Evolutionary conservation across 2,113 vertebrate species (phyloP).

Genomic region (Protomyctophum bolini): DNA sequence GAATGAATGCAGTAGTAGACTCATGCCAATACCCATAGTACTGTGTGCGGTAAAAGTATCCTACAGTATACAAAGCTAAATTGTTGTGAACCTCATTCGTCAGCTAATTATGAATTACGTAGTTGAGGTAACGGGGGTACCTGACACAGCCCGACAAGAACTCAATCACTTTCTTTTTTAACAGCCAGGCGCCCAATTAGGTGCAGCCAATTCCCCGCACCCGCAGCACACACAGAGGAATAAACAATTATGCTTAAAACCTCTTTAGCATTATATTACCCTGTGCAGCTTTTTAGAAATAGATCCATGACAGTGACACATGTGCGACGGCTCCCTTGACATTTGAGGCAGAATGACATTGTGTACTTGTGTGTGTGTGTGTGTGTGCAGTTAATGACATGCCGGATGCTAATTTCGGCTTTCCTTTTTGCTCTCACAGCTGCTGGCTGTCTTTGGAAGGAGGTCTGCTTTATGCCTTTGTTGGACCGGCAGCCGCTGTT

Average conservation of each 20-base stretch:
- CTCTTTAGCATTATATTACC: slow-evolving; percentile 68
- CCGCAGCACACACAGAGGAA: slow-evolving; percentile 65
- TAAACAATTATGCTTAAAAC: slow-evolving; percentile 76
- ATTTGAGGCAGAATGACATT: slow-evolving; percentile 51
- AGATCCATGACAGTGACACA: slow-evolving; percentile 65
- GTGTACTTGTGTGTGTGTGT: slow-evolving; percentile 42
- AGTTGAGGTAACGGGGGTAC: not conserved
- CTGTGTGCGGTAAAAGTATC: slow-evolving; percentile 54
- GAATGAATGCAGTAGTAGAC: too few species aligned
- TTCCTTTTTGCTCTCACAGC: slow-evolving; percentile 77
- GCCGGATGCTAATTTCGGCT: slow-evolving; percentile 79
- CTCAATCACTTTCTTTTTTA: slow-evolving; percentile 65
- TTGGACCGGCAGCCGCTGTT: slow-evolving; percentile 97
- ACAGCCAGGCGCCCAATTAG: slow-evolving; percentile 67
- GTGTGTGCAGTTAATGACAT: slow-evolving; percentile 67
- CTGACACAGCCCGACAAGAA: slow-evolving; percentile 31
- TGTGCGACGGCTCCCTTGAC: slow-evolving; percentile 56
- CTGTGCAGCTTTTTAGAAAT: slow-evolving; percentile 58
- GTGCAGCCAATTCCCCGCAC: slow-evolving; percentile 69
- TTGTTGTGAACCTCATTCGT: not conserved
- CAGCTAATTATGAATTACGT: not conserved
- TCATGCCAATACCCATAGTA: slow-evolving; percentile 22
- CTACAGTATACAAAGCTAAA: slow-evolving; percentile 27
- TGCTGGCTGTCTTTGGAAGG: slow-evolving; percentile 99
- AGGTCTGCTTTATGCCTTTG: slow-evolving; percentile 96